Base-by-base conservation (phyloP, 2,113 vertebrate genomes). In the Muntiacus muntjak region DNA sequence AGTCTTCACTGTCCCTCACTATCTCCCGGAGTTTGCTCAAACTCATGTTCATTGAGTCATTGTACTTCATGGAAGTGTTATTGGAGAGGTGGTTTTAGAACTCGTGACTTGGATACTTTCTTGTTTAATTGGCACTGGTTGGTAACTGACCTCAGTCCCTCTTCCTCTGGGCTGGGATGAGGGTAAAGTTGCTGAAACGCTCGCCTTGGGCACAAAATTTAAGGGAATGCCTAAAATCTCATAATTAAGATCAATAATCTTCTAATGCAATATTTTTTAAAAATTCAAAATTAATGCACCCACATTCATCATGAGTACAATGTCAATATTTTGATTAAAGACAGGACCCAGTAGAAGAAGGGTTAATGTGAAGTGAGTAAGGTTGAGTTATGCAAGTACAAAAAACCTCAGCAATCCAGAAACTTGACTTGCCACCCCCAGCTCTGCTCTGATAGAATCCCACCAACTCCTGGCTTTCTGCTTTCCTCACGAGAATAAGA, bases 281-380 rank as follows among this genome's bases (percentile, higher is more conserved):
- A 54, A 55, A 60, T 52, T 43, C 13, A 87, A 83, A 94, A 47
- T 71, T 36, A 88, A 45, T 64, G 9, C 3, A 6, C 54, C 64
- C 50, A 60, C n/a, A 30, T 86, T 16, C 30, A 50, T 62, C 26
- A 14, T 26, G 3, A 57, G 57, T 62, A 52, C 2, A 60, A 9
- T 78, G 86, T 9, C 43, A 95, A 50, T 36, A 71, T 86, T 95
- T 95, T 93, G 64, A 67, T 67, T 90, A 81, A 43, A 97, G 47
- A 25, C 2, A 87, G 28, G 11, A 83, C 17, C n/a, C 19, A 19
- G 0, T n/a, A 52, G 23, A 40, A 26, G 17, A 26, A 86, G 50
- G 14, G 60, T 71, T 89, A 71, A 87, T 28, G 33, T 78, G 57
- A 89, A 23, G 1, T 76, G 12, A 52, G 15, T 58, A 81, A 74